Evolutionary conservation across 2,888 invertebrate species (phyloP).

Genomic region (Sycophila texana): DNA sequence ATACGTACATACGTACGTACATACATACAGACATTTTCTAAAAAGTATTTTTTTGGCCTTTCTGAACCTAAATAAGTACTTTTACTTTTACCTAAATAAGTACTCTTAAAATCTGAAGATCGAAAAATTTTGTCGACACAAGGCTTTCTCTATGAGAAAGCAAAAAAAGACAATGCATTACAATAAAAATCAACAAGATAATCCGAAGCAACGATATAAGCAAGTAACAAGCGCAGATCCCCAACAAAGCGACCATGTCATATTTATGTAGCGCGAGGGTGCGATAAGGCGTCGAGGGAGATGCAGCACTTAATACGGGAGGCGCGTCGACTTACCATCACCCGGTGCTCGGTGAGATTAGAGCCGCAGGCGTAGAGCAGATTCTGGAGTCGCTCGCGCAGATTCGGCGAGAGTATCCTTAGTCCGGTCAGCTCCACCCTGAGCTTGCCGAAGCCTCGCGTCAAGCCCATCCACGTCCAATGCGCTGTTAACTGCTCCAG

Average conservation of each 20-base stretch:
- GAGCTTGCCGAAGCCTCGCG: constrained; percentile 73
- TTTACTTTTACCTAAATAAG: too few relatives aligned
- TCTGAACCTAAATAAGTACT: too few relatives aligned
- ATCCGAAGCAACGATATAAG: too few relatives aligned
- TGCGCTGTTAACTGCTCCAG: constrained; percentile 82
- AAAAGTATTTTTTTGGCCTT: too few relatives aligned
- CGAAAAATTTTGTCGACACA: too few relatives aligned
- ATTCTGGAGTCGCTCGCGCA: constrained; percentile 79
- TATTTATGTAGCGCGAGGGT: constrained; percentile 16
- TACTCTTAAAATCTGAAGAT: too few relatives aligned
- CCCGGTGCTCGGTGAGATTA: constrained; percentile 80
- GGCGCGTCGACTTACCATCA: constrained; percentile 65
- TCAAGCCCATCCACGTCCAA: constrained; percentile 79
- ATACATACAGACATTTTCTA: too few relatives aligned
- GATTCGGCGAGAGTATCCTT: constrained; percentile 79
- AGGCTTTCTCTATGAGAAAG: too few relatives aligned
- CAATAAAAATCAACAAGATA: too few relatives aligned
- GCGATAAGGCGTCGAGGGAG: too few relatives aligned
- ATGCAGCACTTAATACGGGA: background rate
- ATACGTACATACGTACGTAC: too few relatives aligned
- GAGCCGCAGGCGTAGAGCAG: constrained; percentile 79
- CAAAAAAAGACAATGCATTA: too few relatives aligned
- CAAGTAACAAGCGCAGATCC: background rate
- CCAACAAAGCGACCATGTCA: background rate
- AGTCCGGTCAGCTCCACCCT: constrained; percentile 78